Evolutionary conservation across 2,113 vertebrate species (phyloP).

Genomic region (Marmota flaviventris): DNA sequence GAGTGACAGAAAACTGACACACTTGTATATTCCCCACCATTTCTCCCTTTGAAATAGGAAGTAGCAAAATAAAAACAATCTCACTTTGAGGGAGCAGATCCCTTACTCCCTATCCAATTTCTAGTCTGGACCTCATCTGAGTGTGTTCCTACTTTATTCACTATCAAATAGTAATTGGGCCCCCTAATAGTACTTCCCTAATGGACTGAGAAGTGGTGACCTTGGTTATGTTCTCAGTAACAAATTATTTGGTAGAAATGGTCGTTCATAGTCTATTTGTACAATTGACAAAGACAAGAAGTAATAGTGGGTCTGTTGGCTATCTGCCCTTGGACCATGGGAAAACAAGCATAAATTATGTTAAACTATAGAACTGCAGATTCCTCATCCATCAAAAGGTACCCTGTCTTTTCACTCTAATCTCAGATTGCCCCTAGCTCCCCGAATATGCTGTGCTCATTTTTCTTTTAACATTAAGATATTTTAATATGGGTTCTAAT

Average conservation of each 20-base stretch:
- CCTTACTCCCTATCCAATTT: not conserved
- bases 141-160: not conserved
- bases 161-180: not conserved
- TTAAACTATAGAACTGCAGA: not conserved
- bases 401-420: not conserved
- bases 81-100: not conserved
- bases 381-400: not conserved
- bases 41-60: conserved; percentile 22
- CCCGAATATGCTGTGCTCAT: not conserved
- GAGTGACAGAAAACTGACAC: not conserved
- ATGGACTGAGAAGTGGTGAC: not conserved
- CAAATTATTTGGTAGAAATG: not conserved
- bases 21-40: not conserved
- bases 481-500: not conserved
- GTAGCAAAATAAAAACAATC: not conserved
- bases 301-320: not conserved
- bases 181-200: not conserved
- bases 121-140: not conserved
- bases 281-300: not conserved
- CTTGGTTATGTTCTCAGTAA: not conserved
- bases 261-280: not conserved
- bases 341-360: not conserved
- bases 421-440: not conserved
- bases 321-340: not conserved
- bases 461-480: not conserved